Evolutionary conservation across 2,113 vertebrate genomes (phyloP).

Genomic region (Podilymbus podiceps): DNA sequence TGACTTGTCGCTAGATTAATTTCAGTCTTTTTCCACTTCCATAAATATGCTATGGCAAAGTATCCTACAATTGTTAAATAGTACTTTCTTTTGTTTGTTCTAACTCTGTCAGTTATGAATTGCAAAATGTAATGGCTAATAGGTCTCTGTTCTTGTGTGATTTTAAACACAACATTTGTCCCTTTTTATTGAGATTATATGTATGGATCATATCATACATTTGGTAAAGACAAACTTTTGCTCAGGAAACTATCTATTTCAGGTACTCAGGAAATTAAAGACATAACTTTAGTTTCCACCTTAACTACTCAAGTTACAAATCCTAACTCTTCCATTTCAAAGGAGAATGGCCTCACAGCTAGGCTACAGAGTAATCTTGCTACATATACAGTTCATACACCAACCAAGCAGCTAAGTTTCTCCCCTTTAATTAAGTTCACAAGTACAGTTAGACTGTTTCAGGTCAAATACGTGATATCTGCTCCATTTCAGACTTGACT

Average conservation of each 20-base stretch:
- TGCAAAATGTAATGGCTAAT: not conserved
- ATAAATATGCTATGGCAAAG: not conserved
- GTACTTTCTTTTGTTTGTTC: not conserved
- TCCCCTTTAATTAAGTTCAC: not conserved
- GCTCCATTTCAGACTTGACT: not conserved
- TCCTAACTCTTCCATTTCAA: not conserved
- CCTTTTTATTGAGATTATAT: not conserved
- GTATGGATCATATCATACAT: not conserved
- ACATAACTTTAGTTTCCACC: not conserved
- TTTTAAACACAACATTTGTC: not conserved
- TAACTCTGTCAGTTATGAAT: not conserved
- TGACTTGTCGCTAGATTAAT: not conserved
- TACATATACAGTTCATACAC: not conserved
- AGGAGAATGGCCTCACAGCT: not conserved
- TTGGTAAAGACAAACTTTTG: not conserved
- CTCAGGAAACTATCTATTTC: not conserved
- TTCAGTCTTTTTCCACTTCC: not conserved
- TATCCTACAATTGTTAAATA: not conserved
- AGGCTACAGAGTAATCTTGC: not conserved
- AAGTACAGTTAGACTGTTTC: not conserved
- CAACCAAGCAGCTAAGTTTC: not conserved
- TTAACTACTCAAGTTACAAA: not conserved
- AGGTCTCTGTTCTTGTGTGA: not conserved
- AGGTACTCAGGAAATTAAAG: not conserved
- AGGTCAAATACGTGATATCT: not conserved